Conservation (phyloP, 2,888 invertebrate genomes). For the Cheilosia soror region DNA sequence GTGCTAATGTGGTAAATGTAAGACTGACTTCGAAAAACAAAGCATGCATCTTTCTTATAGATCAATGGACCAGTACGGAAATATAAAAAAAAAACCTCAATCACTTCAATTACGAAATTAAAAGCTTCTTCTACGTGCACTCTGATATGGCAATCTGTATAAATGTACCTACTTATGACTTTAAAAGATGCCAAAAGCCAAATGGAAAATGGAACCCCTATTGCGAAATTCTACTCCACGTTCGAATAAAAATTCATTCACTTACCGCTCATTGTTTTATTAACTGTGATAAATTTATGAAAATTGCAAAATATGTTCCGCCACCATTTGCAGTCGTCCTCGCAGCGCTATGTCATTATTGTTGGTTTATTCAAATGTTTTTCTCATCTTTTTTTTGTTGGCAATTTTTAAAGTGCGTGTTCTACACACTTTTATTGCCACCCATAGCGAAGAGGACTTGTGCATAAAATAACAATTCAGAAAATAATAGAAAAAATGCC, state of each 20-base stretch:
- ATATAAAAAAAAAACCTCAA: no score
- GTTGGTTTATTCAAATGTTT: conserved; percentile 70
- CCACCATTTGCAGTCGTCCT: background rate
- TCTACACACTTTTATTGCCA: conserved; percentile 63
- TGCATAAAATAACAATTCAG: conserved; percentile 72
- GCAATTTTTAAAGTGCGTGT: conserved; percentile 73
- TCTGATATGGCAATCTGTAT: no score
- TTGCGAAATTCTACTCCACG: background rate
- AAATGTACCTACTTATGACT: no score
- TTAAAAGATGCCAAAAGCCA: no score
- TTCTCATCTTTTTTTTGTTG: background rate
- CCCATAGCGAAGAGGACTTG: conserved; percentile 46
- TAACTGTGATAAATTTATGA: conserved; percentile 65
- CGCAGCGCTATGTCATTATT: conserved; percentile 50
- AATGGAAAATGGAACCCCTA: no score
- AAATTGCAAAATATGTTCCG: conserved; percentile 52
- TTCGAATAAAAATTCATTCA: conserved; percentile 62
- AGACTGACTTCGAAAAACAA: no score
- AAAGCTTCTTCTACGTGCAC: no score
- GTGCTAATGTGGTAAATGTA: no score
- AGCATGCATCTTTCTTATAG: no score
- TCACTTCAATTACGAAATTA: no score
- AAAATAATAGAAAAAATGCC: conserved; percentile 57
- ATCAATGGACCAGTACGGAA: no score
- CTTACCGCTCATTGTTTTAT: conserved; percentile 55